Base-by-base conservation (phyloP, 2,888 invertebrate species). In the Gymnosoma rotundatum region DNA sequence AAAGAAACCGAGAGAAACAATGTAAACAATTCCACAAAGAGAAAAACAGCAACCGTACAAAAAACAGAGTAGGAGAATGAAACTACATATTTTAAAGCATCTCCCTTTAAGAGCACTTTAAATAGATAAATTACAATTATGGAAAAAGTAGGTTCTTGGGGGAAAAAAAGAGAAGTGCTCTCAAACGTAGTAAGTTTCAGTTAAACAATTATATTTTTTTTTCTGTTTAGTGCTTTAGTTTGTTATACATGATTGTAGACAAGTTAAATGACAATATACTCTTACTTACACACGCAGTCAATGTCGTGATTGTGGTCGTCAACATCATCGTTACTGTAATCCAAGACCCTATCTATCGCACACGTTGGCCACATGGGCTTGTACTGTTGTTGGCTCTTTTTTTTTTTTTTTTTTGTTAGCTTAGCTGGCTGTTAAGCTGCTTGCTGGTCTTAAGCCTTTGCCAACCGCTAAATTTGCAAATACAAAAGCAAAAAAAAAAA, bases 261-360 rank as follows among this genome's bases (percentile, higher is more conserved):
- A 83, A 79, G 66, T 56, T 70, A 66, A 74, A 69, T 79, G 79
- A 75, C 83, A 83, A 79, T 72, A 75, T 75, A 76, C 58, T n/a
- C 52, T 58, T 50, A 25, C 52, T 73, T 66, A 52, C 73, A 67
- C 60, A 66, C 58, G 42, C 66, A 72, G 54, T 64, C 38, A 21
- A 54, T 38, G 54, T 75, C 32, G 67, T 61, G 32, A 21, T 79
- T 52, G 75, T 50, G 25, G 64, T 78, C 72, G 69, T 69, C 61
- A 38, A 32, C 73, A 45, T 67, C 63, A 63, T 63, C 63, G 67
- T 80, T 70, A 52, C 60, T 78, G 83, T 78, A 82, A 82, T 76
- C 81, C 75, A 60, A 82, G 81, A 82, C 81, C 75, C 45, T 75
- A 72, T 72, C 45, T 75, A 72, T 72, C 75, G 81, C 81, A 82